phyloP scores from a whole-genome alignment of 2,113 vertebrate genomes.

The Poicephalus gulielmi region DNA sequence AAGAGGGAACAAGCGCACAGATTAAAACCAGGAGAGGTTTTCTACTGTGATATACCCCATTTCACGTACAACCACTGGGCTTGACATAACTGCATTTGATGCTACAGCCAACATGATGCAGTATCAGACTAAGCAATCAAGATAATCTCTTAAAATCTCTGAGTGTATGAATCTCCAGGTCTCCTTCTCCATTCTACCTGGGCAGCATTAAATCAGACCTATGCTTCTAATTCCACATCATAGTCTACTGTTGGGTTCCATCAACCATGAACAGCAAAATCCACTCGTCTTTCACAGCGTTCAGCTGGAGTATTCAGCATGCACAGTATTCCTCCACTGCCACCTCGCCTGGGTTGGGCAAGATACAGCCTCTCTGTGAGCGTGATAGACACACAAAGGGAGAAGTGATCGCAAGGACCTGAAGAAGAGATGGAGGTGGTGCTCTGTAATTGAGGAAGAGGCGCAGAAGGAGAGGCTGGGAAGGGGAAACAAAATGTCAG shows the following conservation, averaged over 20 bases:
- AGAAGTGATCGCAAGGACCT: neutral
- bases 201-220: neutral
- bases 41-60: neutral
- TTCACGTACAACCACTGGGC: neutral
- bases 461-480: neutral
- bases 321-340: neutral
- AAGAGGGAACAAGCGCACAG: neutral
- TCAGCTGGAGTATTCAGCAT: neutral
- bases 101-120: accelerated
- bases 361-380: neutral
- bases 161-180: too few relatives aligned
- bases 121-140: neutral
- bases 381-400: accelerated
- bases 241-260: neutral
- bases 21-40: neutral
- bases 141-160: neutral
- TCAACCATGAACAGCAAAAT: neutral
- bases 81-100: neutral
- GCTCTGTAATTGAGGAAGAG: neutral
- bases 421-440: accelerated
- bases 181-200: neutral
- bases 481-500: neutral
- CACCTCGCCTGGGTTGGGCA: too few relatives aligned
- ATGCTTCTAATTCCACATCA: neutral
- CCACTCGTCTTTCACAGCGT: neutral